A percentile compares a stretch with the other conserved stretches of the same genome.
phyloP scores from a whole-genome alignment of 2,888 invertebrate genomes.

The Arctia plantaginis region DNA sequence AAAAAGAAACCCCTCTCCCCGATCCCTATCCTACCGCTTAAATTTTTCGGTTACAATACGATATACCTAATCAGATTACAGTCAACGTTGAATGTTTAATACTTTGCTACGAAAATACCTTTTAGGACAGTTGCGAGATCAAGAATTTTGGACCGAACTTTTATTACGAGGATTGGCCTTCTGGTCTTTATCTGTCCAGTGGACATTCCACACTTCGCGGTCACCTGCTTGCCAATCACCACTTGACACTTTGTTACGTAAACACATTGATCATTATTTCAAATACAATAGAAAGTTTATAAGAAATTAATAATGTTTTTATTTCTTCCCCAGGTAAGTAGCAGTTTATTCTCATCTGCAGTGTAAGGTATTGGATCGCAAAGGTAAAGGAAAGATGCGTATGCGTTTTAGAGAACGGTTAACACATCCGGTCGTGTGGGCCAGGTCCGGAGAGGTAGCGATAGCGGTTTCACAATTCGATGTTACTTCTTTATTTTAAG shows the following conservation, averaged over 20 bases:
- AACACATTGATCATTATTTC: not conserved
- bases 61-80: too few relatives aligned
- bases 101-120: too few relatives aligned
- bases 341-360: conserved; percentile 1
- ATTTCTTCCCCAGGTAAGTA: conserved; percentile 25
- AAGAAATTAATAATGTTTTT: conserved; percentile 2
- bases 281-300: not conserved
- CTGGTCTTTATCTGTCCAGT: too few relatives aligned
- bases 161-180: too few relatives aligned
- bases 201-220: too few relatives aligned
- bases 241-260: not conserved
- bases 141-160: too few relatives aligned
- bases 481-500: not conserved
- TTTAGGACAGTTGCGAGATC: too few relatives aligned
- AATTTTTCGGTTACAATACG: too few relatives aligned
- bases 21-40: too few relatives aligned
- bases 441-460: conserved; percentile 51
- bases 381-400: conserved; percentile 10
- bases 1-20: too few relatives aligned
- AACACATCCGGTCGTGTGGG: conserved; percentile 22
- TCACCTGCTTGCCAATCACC: too few relatives aligned
- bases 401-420: conserved; percentile 14
- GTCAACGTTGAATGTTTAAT: too few relatives aligned
- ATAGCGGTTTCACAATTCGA: not conserved
- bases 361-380: conserved; percentile 15